Evolutionary conservation across 2,113 vertebrate genomes (phyloP), one percentile per base, ranked within the genome.

Genomic region (Seriola rivoliana): DNA sequence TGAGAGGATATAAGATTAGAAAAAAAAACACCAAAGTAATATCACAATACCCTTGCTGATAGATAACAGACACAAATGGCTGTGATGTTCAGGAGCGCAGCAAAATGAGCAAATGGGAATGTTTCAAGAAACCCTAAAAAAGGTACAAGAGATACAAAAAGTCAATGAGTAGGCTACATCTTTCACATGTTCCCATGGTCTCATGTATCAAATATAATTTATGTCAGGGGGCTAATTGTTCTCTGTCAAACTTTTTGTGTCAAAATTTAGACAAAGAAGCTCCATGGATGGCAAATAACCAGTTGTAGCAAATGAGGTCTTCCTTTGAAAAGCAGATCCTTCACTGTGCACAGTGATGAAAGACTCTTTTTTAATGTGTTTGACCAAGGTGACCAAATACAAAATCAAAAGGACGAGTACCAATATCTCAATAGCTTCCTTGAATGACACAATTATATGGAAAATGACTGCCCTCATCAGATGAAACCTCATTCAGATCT

Each of bases 201-300:
- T 82, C 44, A 67, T 70, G 34, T 64, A 60, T 78, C 46, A 42
- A 52, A 78, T 72, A 8, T 52, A 7, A 80, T 71, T 74, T 8
- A 4, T 59, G 80, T 78, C 87, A 77, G 69, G 71, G 85, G 44
- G 62, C 62, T 71, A 78, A 80, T 64, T 72, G 25, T 63, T 75
- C 63, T 48, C 36, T 65, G 58, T 42, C 34, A 54, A 62, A 66
- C 34, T 77, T 73, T 32, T 11, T 17, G 48, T 54, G 69, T 73
- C 71, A 80, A 36, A 57, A 44, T 75, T 17, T 55, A 25, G 71
- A 65, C 60, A 62, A 42, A 11, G 40, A 42, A 42, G 10, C 58
- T 58, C 60, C 44, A 60, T 32, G 38, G 62, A 21, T 55, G 40
- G 13, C 44, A 76, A 75, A 79, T 29, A 66, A 57, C 48, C 34